Conservation (phyloP, 1,140 invertebrate genomes). For the Nebria ingens region DNA sequence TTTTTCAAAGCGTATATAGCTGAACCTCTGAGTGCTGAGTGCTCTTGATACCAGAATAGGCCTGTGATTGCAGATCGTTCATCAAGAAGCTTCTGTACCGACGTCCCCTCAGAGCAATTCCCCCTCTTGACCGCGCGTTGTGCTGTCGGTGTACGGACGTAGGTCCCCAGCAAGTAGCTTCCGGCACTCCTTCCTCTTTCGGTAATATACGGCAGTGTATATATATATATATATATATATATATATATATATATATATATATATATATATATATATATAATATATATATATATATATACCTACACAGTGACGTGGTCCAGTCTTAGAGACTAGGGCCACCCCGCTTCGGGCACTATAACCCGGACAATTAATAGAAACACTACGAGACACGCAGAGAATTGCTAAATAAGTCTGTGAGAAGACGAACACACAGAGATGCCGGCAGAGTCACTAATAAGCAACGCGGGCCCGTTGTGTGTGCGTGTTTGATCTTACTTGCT, state of each 20-base stretch:
- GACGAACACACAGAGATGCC: no score
- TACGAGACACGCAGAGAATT: neutral
- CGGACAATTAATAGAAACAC: conserved; percentile 7
- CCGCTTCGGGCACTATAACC: conserved; percentile 1
- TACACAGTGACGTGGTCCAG: no score
- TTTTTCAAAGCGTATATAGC: conserved; percentile 1
- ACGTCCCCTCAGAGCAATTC: neutral
- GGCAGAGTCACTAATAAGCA: no score
- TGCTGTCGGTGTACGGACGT: neutral
- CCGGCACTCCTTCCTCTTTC: neutral
- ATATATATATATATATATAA: no score
- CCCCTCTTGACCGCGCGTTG: neutral
- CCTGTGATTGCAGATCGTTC: conserved; percentile 29
- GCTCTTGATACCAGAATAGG: conserved; percentile 28
- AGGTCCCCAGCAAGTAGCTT: neutral
- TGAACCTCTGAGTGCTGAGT: conserved; percentile 15
- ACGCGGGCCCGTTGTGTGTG: no score
- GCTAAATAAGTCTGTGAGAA: no score
- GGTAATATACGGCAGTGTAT: no score
- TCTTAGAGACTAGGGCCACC: no score
- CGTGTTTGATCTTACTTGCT: no score
- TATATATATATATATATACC: no score
- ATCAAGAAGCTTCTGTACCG: conserved; percentile 20
- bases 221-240: no score
- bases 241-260: no score